A percentile compares a stretch with the other conserved stretches of the same genome.
These are phyloP conservation scores for Amphiprion ocellaris DNA, from an alignment of 2,113 vertebrate genomes.

Conservation along the genomic window DNA sequence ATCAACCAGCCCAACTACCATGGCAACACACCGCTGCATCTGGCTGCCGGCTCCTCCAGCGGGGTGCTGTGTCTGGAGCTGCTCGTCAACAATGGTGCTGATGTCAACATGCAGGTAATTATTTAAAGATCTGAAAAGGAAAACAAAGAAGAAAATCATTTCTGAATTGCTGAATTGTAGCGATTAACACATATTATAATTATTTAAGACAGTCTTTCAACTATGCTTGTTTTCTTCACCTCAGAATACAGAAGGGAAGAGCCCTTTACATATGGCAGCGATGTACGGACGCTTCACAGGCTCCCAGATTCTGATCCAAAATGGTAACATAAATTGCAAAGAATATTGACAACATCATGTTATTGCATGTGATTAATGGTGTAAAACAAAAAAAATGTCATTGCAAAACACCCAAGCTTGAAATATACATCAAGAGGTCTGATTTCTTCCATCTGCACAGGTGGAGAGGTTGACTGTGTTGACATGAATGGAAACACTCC, in stretches of 20 bases:
- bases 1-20: constrained; percentile 92
- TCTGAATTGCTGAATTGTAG: neutral
- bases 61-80: constrained; percentile 95
- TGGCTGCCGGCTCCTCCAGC: constrained; percentile 94
- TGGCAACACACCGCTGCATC: constrained; percentile 93
- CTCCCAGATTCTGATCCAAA: constrained; percentile 98
- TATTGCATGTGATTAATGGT: neutral
- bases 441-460: constrained; percentile 68
- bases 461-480: constrained; percentile 93
- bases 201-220: neutral
- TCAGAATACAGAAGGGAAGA: constrained; percentile 97
- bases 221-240: neutral
- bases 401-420: neutral
- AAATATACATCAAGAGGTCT: neutral
- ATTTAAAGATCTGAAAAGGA: neutral
- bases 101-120: constrained; percentile 92
- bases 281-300: constrained; percentile 95
- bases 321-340: constrained; percentile 84
- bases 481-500: constrained; percentile 95
- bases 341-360: neutral
- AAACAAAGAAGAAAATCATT: neutral
- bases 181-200: neutral
- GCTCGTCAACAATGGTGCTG: constrained; percentile 94
- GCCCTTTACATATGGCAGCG: constrained; percentile 95
- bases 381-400: no score